Percentiles rank a stretch among this genome's conserved stretches.
Conservation (phyloP, 2,113 vertebrate species). For the Myocastor coypus region DNA sequence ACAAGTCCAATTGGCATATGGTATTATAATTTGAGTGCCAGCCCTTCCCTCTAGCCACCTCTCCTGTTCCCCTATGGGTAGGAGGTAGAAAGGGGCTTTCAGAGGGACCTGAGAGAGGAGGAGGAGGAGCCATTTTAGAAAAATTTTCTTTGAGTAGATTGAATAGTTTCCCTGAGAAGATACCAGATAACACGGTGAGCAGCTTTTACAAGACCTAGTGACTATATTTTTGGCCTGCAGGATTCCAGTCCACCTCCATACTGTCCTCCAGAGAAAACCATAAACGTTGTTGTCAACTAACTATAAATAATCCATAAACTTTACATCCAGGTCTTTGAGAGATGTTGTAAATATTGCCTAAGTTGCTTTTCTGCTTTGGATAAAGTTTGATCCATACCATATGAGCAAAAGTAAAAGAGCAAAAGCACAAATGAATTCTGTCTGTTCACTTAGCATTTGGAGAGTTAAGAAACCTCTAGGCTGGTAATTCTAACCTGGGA, state of each 20-base stretch:
- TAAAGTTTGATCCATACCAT: not conserved
- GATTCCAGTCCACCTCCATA: not conserved
- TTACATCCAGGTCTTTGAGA: not conserved
- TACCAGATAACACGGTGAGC: not conserved
- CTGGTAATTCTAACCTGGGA: not conserved
- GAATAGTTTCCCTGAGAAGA: not conserved
- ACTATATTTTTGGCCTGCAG: not conserved
- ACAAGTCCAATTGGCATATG: not conserved
- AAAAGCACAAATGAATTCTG: not conserved
- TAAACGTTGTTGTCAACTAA: not conserved
- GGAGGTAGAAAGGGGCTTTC: not conserved
- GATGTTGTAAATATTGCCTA: not conserved
- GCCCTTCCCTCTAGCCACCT: not conserved
- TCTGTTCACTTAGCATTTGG: not conserved
- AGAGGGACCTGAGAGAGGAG: not conserved
- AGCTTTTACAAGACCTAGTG: not conserved
- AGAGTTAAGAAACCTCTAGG: not conserved
- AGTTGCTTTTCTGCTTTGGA: not conserved
- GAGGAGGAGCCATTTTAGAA: not conserved
- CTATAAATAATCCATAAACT: not conserved
- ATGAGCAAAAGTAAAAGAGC: not conserved
- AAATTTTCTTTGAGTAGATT: not conserved
- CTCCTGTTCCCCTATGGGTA: not conserved
- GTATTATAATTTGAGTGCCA: not conserved
- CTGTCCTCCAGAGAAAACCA: not conserved